Percentiles rank a stretch among this genome's conserved stretches.
Evolutionary conservation across 2,888 invertebrate species (phyloP).

Genomic region (Seira sanloemensis): DNA sequence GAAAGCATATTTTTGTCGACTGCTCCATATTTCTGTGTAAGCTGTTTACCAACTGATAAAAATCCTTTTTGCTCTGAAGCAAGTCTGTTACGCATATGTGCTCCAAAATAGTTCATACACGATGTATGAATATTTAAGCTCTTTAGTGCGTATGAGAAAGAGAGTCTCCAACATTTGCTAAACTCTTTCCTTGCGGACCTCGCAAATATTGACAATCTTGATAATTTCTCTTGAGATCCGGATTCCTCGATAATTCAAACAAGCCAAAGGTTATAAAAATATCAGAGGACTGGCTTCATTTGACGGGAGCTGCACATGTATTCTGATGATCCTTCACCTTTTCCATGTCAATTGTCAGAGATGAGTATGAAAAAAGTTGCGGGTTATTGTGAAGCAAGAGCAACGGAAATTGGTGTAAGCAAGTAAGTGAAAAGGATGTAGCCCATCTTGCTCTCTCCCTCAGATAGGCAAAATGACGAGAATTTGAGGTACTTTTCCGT

Average conservation of each 20-base stretch:
- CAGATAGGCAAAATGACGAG: not conserved
- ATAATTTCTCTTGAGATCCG: constrained; percentile 56
- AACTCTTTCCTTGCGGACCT: constrained; percentile 8
- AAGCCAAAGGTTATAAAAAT: constrained; percentile 40
- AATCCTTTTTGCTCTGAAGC: too few relatives aligned
- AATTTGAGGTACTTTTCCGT: constrained; percentile 47
- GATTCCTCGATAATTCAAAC: constrained; percentile 51
- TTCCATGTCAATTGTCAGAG: constrained; percentile 43
- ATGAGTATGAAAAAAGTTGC: constrained; percentile 31
- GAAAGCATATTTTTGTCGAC: not conserved
- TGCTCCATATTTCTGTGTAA: not conserved
- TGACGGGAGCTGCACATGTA: not conserved
- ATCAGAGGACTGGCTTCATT: not conserved
- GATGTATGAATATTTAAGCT: not conserved
- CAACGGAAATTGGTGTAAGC: constrained; percentile 12
- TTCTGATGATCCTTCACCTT: constrained; percentile 33
- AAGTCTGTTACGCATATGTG: not conserved
- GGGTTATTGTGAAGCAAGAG: constrained; percentile 6
- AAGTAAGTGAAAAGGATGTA: constrained; percentile 24
- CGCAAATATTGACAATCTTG: constrained; percentile 56
- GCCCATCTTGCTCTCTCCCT: not conserved
- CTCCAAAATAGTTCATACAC: not conserved
- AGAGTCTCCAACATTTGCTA: not conserved
- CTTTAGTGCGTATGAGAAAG: not conserved
- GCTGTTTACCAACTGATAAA: too few relatives aligned